These are phyloP conservation scores for Crioceris asparagi DNA, from an alignment of 2,888 invertebrate genomes.

Conservation along the genomic window DNA sequence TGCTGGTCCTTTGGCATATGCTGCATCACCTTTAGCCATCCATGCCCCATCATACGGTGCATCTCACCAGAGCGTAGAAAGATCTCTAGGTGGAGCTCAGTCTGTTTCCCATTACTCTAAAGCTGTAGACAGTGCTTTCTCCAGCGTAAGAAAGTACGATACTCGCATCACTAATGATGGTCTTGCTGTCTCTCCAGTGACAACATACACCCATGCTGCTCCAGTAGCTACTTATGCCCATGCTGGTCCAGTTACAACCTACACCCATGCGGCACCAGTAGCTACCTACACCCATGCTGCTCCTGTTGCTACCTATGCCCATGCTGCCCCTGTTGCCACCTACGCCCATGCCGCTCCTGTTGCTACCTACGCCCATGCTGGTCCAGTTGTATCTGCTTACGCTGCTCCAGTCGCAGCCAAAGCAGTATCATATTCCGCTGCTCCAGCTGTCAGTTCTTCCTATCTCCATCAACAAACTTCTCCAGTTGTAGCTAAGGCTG, in stretches of 20 bases:
- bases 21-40: constrained; percentile 33
- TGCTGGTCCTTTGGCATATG: too few relatives aligned
- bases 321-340: constrained; percentile 9
- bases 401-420: constrained; percentile 17
- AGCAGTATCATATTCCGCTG: constrained; percentile 6
- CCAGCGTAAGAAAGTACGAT: constrained; percentile 49
- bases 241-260: constrained; percentile 21
- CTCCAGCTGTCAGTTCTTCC: constrained; percentile 8
- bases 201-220: constrained; percentile 3
- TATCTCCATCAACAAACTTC: constrained; percentile 10
- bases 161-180: constrained; percentile 48
- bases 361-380: constrained; percentile 27
- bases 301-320: constrained; percentile 24
- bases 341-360: constrained; percentile 6
- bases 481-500: constrained; percentile 9
- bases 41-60: constrained; percentile 36
- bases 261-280: constrained; percentile 23
- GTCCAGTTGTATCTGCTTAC: constrained; percentile 25
- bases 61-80: constrained; percentile 46
- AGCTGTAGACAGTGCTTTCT: constrained; percentile 49
- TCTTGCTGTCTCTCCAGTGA: constrained; percentile 13
- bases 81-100: constrained; percentile 45
- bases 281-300: constrained; percentile 36
- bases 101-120: constrained; percentile 44
- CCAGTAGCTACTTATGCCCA: constrained; percentile 26